Conservation (phyloP, 2,113 vertebrate species). For the Chinchilla lanigera region DNA sequence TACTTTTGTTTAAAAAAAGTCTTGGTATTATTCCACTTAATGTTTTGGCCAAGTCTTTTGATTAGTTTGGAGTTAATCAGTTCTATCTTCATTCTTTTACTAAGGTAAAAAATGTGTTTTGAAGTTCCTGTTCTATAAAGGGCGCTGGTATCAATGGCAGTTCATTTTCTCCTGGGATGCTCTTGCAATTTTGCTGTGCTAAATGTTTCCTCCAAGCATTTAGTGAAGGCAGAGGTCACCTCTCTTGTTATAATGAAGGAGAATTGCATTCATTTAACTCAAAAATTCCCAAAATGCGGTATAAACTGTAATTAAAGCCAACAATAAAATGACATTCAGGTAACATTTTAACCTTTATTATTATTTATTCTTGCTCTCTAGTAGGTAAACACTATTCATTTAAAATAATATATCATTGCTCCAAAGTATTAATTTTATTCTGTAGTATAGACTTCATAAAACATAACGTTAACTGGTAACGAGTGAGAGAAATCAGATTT, state of each 20-base stretch:
- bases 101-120: conserved; percentile 69
- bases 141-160: conserved; percentile 66
- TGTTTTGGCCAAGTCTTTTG: conserved; percentile 62
- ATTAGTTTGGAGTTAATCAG: conserved; percentile 70
- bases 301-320: conserved; percentile 55
- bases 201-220: conserved; percentile 70
- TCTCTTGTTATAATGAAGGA: conserved; percentile 75
- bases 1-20: conserved; percentile 61
- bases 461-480: background rate
- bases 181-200: conserved; percentile 65
- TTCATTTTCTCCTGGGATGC: conserved; percentile 71
- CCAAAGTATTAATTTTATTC: background rate
- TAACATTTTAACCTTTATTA: background rate
- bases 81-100: conserved; percentile 47
- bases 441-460: background rate
- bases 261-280: conserved; percentile 73
- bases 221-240: conserved; percentile 71
- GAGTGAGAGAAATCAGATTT: background rate
- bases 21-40: conserved; percentile 41
- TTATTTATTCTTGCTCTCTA: background rate
- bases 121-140: conserved; percentile 71
- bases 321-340: conserved; percentile 17
- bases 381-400: conserved; percentile 21
- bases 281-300: conserved; percentile 61
- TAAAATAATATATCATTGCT: conserved; percentile 2